Percentiles rank a stretch among this genome's conserved stretches.
Evolutionary conservation across 2,797 vertebrate genomes (phyloP).

Genomic region (Dallia pectoralis): DNA sequence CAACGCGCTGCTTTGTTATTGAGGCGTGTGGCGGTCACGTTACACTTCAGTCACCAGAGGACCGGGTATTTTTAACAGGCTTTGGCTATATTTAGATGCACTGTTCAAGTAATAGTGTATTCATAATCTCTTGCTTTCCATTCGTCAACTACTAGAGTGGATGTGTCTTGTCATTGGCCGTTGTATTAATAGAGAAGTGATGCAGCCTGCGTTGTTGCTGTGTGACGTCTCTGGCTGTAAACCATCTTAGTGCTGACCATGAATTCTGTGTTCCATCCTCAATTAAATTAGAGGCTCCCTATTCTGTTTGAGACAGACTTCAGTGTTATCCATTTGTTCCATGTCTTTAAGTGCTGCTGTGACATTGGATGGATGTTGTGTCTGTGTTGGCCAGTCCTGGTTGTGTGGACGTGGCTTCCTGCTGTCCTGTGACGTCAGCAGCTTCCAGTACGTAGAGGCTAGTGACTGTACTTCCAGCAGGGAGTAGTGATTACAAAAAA

Average conservation of each 20-base stretch:
- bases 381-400: background rate
- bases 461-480: constrained; percentile 19
- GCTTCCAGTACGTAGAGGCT: constrained; percentile 17
- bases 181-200: too few relatives aligned
- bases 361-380: background rate
- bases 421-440: constrained; percentile 19
- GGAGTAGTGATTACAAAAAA: constrained; percentile 12
- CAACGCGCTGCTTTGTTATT: background rate
- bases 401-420: constrained; percentile 6
- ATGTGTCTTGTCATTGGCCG: too few relatives aligned
- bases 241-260: background rate
- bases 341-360: background rate
- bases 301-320: background rate
- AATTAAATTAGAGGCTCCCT: background rate
- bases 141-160: too few relatives aligned
- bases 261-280: background rate
- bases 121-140: background rate
- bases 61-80: background rate
- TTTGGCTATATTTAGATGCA: background rate
- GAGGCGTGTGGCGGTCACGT: background rate
- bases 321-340: background rate
- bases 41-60: too few relatives aligned
- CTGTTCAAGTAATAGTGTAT: background rate
- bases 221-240: background rate
- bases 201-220: too few relatives aligned